Percentiles rank a stretch among this genome's conserved stretches.
These are phyloP conservation scores for Jordanella pulchra DNA, from an alignment of 2,797 vertebrate genomes.

Conservation along the genomic window DNA sequence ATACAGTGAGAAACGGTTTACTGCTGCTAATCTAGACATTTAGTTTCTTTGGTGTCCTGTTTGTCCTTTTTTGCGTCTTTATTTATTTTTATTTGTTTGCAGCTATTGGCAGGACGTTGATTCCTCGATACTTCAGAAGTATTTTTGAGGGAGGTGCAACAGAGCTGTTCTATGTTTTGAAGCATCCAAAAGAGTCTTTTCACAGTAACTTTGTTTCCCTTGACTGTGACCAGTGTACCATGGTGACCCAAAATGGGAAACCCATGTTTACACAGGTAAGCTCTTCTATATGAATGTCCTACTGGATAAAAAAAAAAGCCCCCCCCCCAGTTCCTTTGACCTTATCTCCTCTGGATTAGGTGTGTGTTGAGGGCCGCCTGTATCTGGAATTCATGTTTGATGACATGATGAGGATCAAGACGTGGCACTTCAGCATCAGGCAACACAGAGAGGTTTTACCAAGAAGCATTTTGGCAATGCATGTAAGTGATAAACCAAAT, in stretches of 20 bases:
- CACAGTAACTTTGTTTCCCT: constrained; percentile 98
- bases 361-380: constrained; percentile 95
- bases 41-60: neutral
- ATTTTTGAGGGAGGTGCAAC: constrained; percentile 98
- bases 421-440: constrained; percentile 99
- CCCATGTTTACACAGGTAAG: constrained; percentile 97
- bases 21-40: neutral
- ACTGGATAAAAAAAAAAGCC: neutral
- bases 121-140: constrained; percentile 98
- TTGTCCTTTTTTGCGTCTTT: neutral
- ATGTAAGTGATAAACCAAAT: constrained; percentile 82
- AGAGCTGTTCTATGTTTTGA: constrained; percentile 95
- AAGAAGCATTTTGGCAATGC: constrained; percentile 98
- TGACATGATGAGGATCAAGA: constrained; percentile 99
- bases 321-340: neutral
- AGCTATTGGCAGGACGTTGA: constrained; percentile 98
- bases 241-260: constrained; percentile 98
- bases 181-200: constrained; percentile 98
- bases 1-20: constrained; percentile 86
- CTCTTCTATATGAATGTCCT: no score
- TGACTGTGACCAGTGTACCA: constrained; percentile 98
- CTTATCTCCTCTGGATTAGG: constrained; percentile 70
- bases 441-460: constrained; percentile 98
- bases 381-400: constrained; percentile 99
- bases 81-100: constrained; percentile 13